phyloP scores from a whole-genome alignment of 2,797 vertebrate genomes.

The Peromyscus attwateri region DNA sequence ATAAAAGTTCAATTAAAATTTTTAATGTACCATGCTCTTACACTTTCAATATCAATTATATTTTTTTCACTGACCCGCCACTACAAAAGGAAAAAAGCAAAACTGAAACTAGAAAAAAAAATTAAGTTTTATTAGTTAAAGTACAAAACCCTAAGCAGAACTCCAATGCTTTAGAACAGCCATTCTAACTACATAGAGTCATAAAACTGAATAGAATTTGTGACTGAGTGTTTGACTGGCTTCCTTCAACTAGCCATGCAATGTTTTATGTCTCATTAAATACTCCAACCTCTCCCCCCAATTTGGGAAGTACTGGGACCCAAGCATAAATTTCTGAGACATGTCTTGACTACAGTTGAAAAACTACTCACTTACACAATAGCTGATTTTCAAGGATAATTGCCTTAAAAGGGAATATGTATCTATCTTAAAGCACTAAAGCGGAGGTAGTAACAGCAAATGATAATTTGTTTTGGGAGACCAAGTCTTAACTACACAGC shows the following conservation, averaged over 20 bases:
- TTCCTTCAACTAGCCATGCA: not conserved
- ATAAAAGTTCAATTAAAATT: conserved; percentile 24
- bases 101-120: not conserved
- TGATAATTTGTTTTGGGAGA: not conserved
- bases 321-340: conserved; percentile 46
- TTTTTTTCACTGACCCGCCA: not conserved
- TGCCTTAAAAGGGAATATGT: not conserved
- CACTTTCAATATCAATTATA: not conserved
- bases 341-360: not conserved
- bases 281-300: not conserved
- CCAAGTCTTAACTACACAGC: not conserved
- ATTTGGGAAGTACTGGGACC: not conserved
- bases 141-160: not conserved
- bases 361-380: not conserved
- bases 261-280: not conserved
- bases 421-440: conserved; percentile 35
- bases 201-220: not conserved
- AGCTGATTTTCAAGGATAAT: not conserved
- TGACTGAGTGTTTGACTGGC: not conserved
- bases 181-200: not conserved
- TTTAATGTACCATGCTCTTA: not conserved
- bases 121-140: not conserved
- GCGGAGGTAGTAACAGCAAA: not conserved
- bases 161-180: not conserved
- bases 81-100: not conserved